Base-by-base conservation (phyloP, 2,888 invertebrate species). In the Microctonus brassicae region DNA sequence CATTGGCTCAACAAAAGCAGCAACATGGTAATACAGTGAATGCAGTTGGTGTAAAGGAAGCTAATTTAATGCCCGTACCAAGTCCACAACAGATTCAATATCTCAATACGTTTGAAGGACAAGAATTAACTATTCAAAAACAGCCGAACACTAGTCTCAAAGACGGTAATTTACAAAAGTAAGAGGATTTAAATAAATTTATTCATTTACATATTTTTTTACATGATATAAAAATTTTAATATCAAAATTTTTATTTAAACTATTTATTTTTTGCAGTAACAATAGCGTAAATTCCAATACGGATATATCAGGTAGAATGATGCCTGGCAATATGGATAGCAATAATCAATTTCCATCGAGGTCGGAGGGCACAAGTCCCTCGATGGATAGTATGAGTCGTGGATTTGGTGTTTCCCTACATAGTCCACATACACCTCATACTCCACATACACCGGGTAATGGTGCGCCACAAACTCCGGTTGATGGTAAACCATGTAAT, bases 51-150 rank as follows among this genome's bases (percentile, higher is more conserved):
- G 90, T 90, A 73, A 95, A 95, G 90, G 95, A 95, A 88, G 94
- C 95, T 67, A 97, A 96, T 88, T 90, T 97, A 84, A 95, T 97
- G 94, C 97, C 97, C 76, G 97, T 97, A 82, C 97, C 97, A 78
- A 97, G 97, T 77, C 97, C 97, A 71, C 97, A 97, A 89, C 97
- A 97, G 91, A 97, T 97, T 86, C 96, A 96, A 81, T 97, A 97
- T 90, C 92, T 97, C 84, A 97, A 96, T 90, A 94, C 96, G 81
- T 97, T 97, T 88, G 97, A 97, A 91, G 97, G 97, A 76, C 97
- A 97, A 91, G 97, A 97, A 89, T 89, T 97, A 84, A 97, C 97
- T 80, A 97, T 97, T 89, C 97, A 97, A 87, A 97, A 97, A 88
- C 97, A 97, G 89, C 95, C 97, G 62, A 97, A 97, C 87, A 95